A percentile compares a stretch with the other conserved stretches of the same genome.
Conservation (phyloP, 2,888 invertebrate genomes). For the Nineta flava region DNA sequence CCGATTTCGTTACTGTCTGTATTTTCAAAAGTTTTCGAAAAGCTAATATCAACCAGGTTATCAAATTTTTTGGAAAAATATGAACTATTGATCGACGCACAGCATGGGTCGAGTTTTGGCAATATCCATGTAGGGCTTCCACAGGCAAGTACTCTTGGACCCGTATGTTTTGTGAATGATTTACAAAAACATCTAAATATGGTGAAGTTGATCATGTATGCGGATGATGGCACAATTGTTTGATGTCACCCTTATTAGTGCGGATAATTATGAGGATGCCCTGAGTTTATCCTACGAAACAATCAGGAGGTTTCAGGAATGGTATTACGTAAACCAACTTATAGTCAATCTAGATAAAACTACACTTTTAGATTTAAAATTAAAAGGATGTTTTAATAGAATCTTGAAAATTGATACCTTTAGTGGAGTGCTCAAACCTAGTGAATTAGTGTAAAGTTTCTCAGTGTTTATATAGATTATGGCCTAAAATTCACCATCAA, state of each 20-base stretch:
- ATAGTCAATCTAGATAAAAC: neutral
- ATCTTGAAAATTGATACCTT: neutral
- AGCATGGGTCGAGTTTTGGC: neutral
- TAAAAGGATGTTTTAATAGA: neutral
- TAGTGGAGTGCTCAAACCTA: neutral
- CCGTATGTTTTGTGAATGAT: neutral
- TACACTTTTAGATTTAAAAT: neutral
- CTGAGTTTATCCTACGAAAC: neutral
- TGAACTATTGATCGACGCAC: slow-evolving; percentile 1
- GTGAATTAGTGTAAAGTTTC: neutral
- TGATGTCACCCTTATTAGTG: too few species aligned
- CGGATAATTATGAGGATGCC: neutral
- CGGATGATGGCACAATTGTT: too few species aligned
- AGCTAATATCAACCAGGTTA: neutral
- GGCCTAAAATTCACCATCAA: neutral
- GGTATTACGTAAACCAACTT: too few species aligned
- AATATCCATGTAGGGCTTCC: neutral
- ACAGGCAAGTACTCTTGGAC: neutral
- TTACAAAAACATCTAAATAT: too few species aligned
- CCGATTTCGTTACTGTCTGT: neutral
- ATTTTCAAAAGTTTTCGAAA: slow-evolving; percentile 1
- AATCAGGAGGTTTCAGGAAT: too few species aligned
- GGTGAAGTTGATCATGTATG: too few species aligned
- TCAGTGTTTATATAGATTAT: neutral
- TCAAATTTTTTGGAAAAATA: neutral